Evolutionary conservation across 2,113 vertebrate genomes (phyloP).

Genomic region (Nannobrachium achirus): DNA sequence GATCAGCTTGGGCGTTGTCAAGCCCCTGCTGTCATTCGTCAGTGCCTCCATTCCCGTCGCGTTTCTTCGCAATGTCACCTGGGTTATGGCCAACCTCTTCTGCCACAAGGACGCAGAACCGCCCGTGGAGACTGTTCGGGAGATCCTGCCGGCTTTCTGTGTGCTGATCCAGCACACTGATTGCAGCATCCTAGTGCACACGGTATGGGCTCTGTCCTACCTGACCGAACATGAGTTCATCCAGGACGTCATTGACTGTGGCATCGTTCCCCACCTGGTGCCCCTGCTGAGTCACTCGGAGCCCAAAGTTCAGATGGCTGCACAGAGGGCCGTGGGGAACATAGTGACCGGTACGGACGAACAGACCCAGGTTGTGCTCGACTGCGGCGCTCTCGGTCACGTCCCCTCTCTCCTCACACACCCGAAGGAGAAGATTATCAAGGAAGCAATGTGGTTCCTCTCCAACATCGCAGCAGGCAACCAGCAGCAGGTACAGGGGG

Average conservation of each 20-base stretch:
- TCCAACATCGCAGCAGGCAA: constrained; percentile 99
- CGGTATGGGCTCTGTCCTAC: constrained; percentile 98
- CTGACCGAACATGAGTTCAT: constrained; percentile 99
- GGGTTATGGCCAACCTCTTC: constrained; percentile 99
- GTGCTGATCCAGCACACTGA: constrained; percentile 98
- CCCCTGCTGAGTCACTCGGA: constrained; percentile 98
- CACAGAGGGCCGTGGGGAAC: constrained; percentile 94
- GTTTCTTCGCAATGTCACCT: constrained; percentile 98
- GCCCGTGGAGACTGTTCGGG: constrained; percentile 98
- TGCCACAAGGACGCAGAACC: constrained; percentile 98
- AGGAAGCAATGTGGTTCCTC: constrained; percentile 99
- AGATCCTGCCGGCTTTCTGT: constrained; percentile 98
- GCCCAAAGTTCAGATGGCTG: constrained; percentile 99
- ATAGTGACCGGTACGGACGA: too few species aligned
- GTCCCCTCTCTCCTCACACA: constrained; percentile 96
- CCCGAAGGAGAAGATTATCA: constrained; percentile 99
- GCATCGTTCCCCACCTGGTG: constrained; percentile 95
- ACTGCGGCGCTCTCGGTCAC: constrained; percentile 95
- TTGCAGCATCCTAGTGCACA: constrained; percentile 98
- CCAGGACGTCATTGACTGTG: constrained; percentile 99
- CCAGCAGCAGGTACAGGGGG: constrained; percentile 98
- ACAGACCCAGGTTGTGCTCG: constrained; percentile 97
- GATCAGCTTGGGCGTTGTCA: constrained; percentile 96
- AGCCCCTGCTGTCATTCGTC: constrained; percentile 97
- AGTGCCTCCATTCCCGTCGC: constrained; percentile 99